A percentile compares a stretch with the other conserved stretches of the same genome.
phyloP scores from a whole-genome alignment of 37 sponge, comb jelly and placozoan genomes.

The Oopsacas minuta region DNA sequence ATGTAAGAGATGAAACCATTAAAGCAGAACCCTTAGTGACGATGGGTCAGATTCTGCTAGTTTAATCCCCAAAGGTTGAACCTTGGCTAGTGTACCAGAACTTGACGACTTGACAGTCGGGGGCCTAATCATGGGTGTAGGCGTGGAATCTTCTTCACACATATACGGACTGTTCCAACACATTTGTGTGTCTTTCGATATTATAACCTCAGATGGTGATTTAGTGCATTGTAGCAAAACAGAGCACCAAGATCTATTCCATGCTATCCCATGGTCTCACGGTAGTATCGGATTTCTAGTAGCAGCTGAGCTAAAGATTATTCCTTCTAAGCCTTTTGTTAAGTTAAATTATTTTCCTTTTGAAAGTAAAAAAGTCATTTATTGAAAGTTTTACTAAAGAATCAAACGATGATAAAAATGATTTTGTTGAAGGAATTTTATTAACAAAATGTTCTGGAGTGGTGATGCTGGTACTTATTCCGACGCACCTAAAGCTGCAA shows the following conservation, averaged over 20 bases:
- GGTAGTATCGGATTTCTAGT: constrained; percentile 26
- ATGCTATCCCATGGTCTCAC: constrained; percentile 26
- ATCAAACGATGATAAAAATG: background rate
- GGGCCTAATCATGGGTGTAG: constrained; percentile 18
- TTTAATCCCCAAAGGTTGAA: background rate
- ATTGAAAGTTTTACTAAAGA: constrained; percentile 2
- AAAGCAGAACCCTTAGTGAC: background rate
- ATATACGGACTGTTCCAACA: constrained; percentile 14
- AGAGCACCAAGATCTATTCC: background rate
- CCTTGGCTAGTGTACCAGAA: background rate
- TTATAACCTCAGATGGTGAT: background rate
- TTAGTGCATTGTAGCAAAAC: background rate
- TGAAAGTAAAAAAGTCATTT: background rate
- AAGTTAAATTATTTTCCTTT: constrained; percentile 20
- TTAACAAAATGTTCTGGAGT: background rate
- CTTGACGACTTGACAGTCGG: constrained; percentile 16
- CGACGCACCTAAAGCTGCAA: constrained; percentile 10
- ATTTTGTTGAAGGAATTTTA: constrained; percentile 20
- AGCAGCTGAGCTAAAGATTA: constrained; percentile 19
- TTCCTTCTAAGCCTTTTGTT: constrained; percentile 22
- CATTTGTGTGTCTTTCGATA: background rate
- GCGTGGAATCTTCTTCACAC: constrained; percentile 5
- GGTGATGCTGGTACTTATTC: constrained; percentile 14
- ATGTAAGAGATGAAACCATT: background rate
- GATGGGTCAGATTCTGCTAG: background rate